Base-by-base conservation (phyloP, 2,888 invertebrate species). In the Nezara viridula region DNA sequence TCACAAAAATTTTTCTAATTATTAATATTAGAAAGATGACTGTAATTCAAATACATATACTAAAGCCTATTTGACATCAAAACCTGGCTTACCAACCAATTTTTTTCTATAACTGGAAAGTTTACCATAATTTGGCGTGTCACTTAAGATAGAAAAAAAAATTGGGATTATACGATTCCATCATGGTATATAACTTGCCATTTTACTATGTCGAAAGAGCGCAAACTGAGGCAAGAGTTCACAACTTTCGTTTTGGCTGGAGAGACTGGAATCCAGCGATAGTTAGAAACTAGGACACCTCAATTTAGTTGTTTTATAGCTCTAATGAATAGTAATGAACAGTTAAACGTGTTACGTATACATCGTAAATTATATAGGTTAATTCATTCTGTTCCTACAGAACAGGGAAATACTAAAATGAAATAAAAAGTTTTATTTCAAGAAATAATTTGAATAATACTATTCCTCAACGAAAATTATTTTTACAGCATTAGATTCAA, bases 171-270 rank as follows among this genome's bases (percentile, higher is more conserved):
- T n/a, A 24, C 10, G 24, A 55, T 55, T 9, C 66, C 32, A 66
- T 32, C 32, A 66, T 7, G 66, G 66, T 66, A 60, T 4, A 27
- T 60, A 73, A 37, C 37, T 37, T 73, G 37, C 32, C 37, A 73
- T 73, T 73, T 73, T 73, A 73, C 7, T 19, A 73, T 73, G 66
- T 73, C 66, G 66, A 73, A 32, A 73, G 32, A 32, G 16, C 32
- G 21, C 27, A 27, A 27, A 60, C 19, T 73, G 66, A 37, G 66
- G 66, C 19, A 73, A 73, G 19, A 73, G 37, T 32, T 37, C 32
- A 19, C 66, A 73, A 73, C 66, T 73, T 73, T 73, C 66, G 37
- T 73, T 73, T 73, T 37, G 19, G 37, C 37, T 73, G 37, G 66
- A 73, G 37, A 19, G 37, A 73, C 66, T 73, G 37, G 66, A 73